A percentile compares a stretch with the other conserved stretches of the same genome.
phyloP scores from a whole-genome alignment of 2,888 invertebrate genomes.

The Malthinus seriepunctatus region DNA sequence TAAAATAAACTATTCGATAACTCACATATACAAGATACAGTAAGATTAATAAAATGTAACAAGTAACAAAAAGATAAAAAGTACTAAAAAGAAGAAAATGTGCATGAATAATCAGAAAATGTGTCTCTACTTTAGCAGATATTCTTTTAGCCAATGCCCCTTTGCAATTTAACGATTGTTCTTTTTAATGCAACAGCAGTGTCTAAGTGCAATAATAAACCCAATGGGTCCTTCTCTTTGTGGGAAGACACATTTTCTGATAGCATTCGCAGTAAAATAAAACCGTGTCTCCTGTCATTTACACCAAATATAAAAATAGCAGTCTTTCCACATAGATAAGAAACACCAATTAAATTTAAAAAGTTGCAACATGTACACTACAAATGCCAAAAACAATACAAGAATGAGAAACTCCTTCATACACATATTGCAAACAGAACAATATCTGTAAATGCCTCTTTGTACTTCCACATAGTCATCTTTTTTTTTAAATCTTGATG shows the following conservation, averaged over 20 bases:
- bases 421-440: constrained; percentile 3
- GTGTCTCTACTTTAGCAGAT: constrained; percentile 59
- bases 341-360: constrained; percentile 54
- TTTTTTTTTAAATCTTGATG: too few species aligned
- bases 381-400: constrained; percentile 4
- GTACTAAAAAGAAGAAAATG: constrained; percentile 38
- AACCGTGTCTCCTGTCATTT: constrained; percentile 47
- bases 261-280: constrained; percentile 37
- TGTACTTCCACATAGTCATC: too few species aligned
- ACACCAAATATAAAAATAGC: constrained; percentile 59
- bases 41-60: constrained; percentile 30
- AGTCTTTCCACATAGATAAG: constrained; percentile 82
- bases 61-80: constrained; percentile 41
- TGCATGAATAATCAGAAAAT: constrained; percentile 65
- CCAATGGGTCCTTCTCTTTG: constrained; percentile 64
- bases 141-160: constrained; percentile 43
- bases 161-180: constrained; percentile 54
- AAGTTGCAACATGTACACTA: constrained; percentile 32
- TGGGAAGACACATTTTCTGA: constrained; percentile 88
- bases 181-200: constrained; percentile 51
- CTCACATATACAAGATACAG: constrained; percentile 25
- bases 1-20: constrained; percentile 22
- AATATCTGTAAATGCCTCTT: too few species aligned
- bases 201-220: constrained; percentile 63
- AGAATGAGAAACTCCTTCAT: constrained; percentile 13